Conservation (phyloP, 2,797 vertebrate genomes). For the Potorous gilbertii region DNA sequence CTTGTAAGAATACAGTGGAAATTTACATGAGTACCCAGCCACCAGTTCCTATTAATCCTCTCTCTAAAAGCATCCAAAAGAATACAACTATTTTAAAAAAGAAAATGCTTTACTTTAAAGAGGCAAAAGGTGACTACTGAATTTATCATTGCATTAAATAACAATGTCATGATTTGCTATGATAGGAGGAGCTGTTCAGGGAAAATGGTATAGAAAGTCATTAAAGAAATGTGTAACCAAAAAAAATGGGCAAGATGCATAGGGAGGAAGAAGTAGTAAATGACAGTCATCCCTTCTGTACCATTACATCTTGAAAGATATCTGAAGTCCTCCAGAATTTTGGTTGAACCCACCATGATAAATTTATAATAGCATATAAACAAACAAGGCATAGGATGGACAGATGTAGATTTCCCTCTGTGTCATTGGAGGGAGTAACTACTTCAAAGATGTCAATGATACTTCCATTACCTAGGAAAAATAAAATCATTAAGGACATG, state of each 20-base stretch:
- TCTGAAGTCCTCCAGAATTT: neutral
- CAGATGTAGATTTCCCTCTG: neutral
- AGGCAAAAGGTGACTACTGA: neutral
- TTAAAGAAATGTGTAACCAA: neutral
- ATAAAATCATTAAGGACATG: neutral
- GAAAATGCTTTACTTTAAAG: constrained; percentile 33
- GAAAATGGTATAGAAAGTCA: neutral
- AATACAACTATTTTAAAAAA: constrained; percentile 38
- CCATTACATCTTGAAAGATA: neutral
- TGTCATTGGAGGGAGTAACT: neutral
- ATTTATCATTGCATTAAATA: constrained; percentile 36
- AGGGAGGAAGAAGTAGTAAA: neutral
- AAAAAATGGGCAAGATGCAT: neutral
- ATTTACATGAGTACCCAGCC: neutral
- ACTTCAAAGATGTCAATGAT: neutral
- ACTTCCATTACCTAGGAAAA: neutral
- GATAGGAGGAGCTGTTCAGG: neutral
- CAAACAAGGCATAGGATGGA: neutral
- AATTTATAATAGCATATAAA: neutral
- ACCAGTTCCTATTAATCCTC: constrained; percentile 32
- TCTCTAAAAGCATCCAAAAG: constrained; percentile 25
- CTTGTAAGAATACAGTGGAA: neutral
- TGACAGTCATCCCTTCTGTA: neutral
- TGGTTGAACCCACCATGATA: neutral
- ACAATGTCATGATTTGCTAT: neutral